A percentile compares a stretch with the other conserved stretches of the same genome.
Conservation (phyloP, 53 echinoderm and acorn worm genomes). For the Echinarachnius parma region DNA sequence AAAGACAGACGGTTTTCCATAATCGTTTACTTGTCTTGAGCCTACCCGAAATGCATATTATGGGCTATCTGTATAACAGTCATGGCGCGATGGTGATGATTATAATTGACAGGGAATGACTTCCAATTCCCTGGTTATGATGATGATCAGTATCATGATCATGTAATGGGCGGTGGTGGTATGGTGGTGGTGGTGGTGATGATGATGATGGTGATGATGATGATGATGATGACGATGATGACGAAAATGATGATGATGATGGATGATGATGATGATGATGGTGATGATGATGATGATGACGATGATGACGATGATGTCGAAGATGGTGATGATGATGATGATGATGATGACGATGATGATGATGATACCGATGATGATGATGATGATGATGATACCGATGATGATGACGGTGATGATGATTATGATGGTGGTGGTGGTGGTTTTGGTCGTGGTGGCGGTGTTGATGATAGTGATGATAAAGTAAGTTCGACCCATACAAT, state of each 20-base stretch:
- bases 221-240: constrained; percentile 16
- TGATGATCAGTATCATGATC: neutral
- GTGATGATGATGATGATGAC: neutral
- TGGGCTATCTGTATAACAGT: too few relatives aligned
- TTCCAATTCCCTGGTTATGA: neutral
- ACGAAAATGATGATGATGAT: too few relatives aligned
- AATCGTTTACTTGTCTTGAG: too few relatives aligned
- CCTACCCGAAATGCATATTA: too few relatives aligned
- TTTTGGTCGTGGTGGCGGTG: too few relatives aligned
- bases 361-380: neutral
- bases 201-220: constrained; percentile 13
- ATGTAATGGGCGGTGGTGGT: neutral
- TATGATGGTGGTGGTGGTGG: neutral
- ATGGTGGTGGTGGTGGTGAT: constrained; percentile 1
- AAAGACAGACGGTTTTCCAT: too few relatives aligned
- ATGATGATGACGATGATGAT: constrained; percentile 2
- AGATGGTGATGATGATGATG: neutral
- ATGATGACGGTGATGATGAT: neutral
- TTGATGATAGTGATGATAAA: too few relatives aligned
- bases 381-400: neutral
- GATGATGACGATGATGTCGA: neutral
- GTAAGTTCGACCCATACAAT: too few relatives aligned
- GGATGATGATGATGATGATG: too few relatives aligned
- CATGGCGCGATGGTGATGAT: too few relatives aligned
- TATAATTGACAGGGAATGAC: neutral